A percentile compares a stretch with the other conserved stretches of the same genome.
Evolutionary conservation across 1,140 invertebrate species (phyloP).

Genomic region (Eubasilissa regina): DNA sequence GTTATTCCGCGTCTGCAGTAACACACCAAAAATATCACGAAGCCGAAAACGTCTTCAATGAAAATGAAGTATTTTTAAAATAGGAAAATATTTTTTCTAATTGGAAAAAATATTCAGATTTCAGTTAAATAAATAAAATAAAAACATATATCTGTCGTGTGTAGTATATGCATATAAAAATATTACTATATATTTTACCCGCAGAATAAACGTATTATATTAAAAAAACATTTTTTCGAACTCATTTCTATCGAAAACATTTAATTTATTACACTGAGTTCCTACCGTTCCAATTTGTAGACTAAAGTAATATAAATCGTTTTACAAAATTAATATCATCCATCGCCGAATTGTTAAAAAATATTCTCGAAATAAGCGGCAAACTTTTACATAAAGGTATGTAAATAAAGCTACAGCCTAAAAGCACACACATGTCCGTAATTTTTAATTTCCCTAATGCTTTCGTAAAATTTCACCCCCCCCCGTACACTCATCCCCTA

Average conservation of each 20-base stretch:
- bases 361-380: neutral
- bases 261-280: neutral
- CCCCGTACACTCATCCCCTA: slow-evolving; percentile 13
- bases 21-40: too few relatives aligned
- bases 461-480: slow-evolving; percentile 12
- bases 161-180: too few relatives aligned
- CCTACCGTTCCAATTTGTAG: too few relatives aligned
- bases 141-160: too few relatives aligned
- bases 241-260: neutral
- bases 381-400: neutral
- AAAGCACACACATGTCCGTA: neutral
- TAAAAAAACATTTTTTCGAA: too few relatives aligned
- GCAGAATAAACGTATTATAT: too few relatives aligned
- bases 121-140: too few relatives aligned
- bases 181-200: too few relatives aligned
- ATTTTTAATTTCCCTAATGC: slow-evolving; percentile 33
- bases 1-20: too few relatives aligned
- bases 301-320: neutral
- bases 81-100: neutral
- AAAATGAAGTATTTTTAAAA: neutral
- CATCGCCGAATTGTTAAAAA: neutral
- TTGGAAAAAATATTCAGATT: too few relatives aligned
- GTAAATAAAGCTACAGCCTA: neutral
- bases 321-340: neutral
- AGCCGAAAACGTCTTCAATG: too few relatives aligned